Evolutionary conservation across 2,888 invertebrate species (phyloP).

Genomic region (Tachina lurida): DNA sequence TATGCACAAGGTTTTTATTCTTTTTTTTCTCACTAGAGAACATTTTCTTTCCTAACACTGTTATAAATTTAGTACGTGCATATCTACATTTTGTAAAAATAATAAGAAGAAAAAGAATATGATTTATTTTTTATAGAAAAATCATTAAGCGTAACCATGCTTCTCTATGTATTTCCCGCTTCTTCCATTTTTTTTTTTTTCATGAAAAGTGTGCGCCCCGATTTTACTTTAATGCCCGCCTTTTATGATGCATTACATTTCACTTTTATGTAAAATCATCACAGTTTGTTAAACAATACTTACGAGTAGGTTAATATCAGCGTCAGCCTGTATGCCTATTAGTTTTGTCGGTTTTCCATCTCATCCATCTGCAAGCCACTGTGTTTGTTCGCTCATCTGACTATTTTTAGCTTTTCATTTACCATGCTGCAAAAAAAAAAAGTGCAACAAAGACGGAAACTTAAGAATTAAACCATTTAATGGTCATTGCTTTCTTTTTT

Average conservation of each 20-base stretch:
- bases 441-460: constrained; percentile 30
- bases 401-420: constrained; percentile 22
- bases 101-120: not conserved
- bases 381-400: constrained; percentile 9
- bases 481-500: constrained; percentile 32
- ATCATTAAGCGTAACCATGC: constrained; percentile 68
- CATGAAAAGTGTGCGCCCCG: constrained; percentile 59
- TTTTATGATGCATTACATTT: constrained; percentile 65
- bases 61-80: not conserved
- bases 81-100: not conserved
- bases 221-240: constrained; percentile 59
- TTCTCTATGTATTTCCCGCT: constrained; percentile 29
- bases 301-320: constrained; percentile 20
- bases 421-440: constrained; percentile 21
- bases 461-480: constrained; percentile 42
- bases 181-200: constrained; percentile 20
- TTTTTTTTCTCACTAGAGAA: not conserved
- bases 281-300: constrained; percentile 58
- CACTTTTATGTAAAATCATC: constrained; percentile 62
- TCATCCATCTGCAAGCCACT: not conserved
- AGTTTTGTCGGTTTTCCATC: constrained; percentile 4
- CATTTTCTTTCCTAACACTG: constrained; percentile 17
- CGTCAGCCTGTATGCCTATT: not conserved
- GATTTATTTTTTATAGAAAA: constrained; percentile 25
- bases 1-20: no score